These are phyloP conservation scores for Rhimphoctona megacephalus DNA, from an alignment of 2,888 invertebrate species.

Conservation along the genomic window DNA sequence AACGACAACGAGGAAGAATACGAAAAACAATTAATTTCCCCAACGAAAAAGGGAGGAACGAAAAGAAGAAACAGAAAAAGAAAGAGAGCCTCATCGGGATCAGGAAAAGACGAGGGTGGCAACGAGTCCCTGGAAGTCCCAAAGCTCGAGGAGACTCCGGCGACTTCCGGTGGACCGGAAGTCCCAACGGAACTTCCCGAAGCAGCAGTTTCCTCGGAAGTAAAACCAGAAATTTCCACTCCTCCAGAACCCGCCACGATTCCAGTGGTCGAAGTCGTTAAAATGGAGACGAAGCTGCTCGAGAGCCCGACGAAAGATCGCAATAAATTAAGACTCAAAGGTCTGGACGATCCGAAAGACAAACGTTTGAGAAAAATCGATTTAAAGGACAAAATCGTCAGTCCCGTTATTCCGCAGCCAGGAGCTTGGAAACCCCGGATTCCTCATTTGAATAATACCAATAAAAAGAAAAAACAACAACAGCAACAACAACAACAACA, in stretches of 20 bases:
- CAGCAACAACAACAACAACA: conserved; percentile 81
- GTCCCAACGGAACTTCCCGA: not conserved
- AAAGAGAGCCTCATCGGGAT: conserved; percentile 86
- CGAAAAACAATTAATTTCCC: conserved; percentile 92
- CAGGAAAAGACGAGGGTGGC: conserved; percentile 84
- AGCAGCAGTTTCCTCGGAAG: too few relatives aligned
- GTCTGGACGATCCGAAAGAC: conserved; percentile 81
- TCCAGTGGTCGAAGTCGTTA: conserved; percentile 33
- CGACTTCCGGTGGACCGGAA: not conserved
- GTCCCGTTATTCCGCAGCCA: conserved; percentile 96
- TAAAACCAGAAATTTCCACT: not conserved
- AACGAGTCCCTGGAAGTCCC: conserved; percentile 73
- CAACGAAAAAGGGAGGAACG: conserved; percentile 87
- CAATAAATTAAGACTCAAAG: conserved; percentile 79
- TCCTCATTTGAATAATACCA: conserved; percentile 85
- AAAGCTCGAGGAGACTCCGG: not conserved
- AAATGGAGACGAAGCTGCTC: conserved; percentile 67
- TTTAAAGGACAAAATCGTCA: conserved; percentile 95
- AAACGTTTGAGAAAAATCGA: conserved; percentile 88
- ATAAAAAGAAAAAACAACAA: conserved; percentile 83
- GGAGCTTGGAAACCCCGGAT: conserved; percentile 91
- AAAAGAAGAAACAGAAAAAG: conserved; percentile 90
- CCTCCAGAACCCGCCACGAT: not conserved
- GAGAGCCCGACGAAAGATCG: conserved; percentile 79
- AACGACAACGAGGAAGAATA: conserved; percentile 93